Conservation (phyloP, 2,113 vertebrate genomes). For the Pimephales promelas region DNA sequence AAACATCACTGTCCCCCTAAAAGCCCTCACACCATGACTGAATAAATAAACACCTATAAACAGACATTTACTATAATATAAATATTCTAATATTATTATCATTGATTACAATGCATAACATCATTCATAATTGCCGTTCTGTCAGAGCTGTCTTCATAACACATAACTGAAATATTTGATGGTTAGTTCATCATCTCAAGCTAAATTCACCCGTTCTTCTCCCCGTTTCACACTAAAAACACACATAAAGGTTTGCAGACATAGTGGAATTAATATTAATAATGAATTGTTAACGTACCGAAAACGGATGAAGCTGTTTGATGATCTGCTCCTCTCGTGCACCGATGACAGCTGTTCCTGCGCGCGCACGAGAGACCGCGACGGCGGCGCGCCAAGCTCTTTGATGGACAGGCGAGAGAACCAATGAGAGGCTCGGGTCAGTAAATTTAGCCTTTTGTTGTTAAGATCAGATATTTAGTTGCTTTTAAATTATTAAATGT, state of each 20-base stretch:
- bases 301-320: background rate
- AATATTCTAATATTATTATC: background rate
- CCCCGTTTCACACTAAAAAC: background rate
- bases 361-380: background rate
- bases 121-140: background rate
- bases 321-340: background rate
- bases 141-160: background rate
- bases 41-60: no score
- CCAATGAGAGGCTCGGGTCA: constrained; percentile 18
- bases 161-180: background rate
- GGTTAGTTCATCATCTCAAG: no score
- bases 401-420: background rate
- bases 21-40: no score
- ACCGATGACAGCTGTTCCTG: constrained; percentile 10
- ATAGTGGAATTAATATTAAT: background rate
- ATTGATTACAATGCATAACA: background rate
- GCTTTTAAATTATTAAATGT: background rate
- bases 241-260: no score
- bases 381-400: background rate
- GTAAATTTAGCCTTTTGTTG: background rate
- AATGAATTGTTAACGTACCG: background rate
- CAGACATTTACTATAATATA: background rate
- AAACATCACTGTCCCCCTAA: background rate
- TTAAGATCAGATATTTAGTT: background rate
- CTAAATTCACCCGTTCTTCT: background rate